Base-by-base conservation (phyloP, 2,888 invertebrate species). In the Oligia latruncula region DNA sequence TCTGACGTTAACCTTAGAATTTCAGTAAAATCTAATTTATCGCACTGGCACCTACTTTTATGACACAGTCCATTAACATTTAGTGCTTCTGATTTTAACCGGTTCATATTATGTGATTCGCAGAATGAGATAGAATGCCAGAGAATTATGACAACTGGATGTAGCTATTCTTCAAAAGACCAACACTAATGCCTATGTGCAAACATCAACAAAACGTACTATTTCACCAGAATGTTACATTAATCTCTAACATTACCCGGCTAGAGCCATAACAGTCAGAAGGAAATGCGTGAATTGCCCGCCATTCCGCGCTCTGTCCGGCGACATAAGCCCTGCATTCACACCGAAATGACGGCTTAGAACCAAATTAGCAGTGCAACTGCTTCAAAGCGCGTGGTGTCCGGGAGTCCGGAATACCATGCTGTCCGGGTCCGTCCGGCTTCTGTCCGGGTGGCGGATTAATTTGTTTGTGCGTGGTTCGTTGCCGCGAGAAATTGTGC, bases 401-500 rank as follows among this genome's bases (percentile, higher is more conserved):
- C 77, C 79, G 76, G 71, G 23, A 17, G 75, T 74, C 81, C 66
- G 76, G 75, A 75, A 68, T 67, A 52, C 82, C 78, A 40, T 60
- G 64, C 40, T 55, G 66, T 70, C 72, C 74, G 74, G 66, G 64
- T 58, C 8, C 77, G 67, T 72, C 81, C 81, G 70, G 81, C 66
- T 29, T 60, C 67, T 58, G 71, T 74, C 60, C 67, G 84, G 71
- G 68, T 58, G 58, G 49, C 3, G 60, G 79, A 77, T 84, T 82
- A 79, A 87, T 84, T 82, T 84, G 79, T 86, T 84, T 75, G 73
- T 87, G 78, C 77, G 78, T 78, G 81, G 78, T 76, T 67, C 78
- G 78, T 74, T 83, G 76, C 23, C 55, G 58, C 66, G 77, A 87
- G 75, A 73, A 67, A 73, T 81, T 79, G 60, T 77, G 75, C 67